Evolutionary conservation across 2,113 vertebrate species (phyloP), one percentile per base, ranked within the genome.

Genomic region (Oryzias celebensis): DNA sequence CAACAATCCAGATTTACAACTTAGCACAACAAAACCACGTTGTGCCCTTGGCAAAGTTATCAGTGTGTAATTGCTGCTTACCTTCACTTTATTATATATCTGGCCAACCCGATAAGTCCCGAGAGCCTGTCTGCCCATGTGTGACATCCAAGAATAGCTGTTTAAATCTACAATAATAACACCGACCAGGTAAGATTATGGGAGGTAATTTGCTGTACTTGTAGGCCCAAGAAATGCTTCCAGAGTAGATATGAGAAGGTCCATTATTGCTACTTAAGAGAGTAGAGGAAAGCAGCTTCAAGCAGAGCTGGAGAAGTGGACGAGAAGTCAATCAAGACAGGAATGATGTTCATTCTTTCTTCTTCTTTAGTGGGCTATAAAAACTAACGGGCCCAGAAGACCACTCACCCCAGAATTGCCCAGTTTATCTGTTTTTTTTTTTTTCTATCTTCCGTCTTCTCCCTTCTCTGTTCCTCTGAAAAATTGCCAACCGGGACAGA

Each of bases 321-420:
- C 65, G 71, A 77, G 82, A 83, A 87, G 85, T 85, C 83, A 78
- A 80, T 82, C 83, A 86, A 73, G 76, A 56, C 68, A 59, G 69
- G 72, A 80, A 85, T 71, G 80, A 81, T 83, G 86, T 89, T 87
- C 80, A 84, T 85, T 85, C 80, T 68, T 70, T 81, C 75, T 73
- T 77, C 68, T 80, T 77, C 81, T 88, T 85, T 88, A 89, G 87
- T 85, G 82, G 81, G 82, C 75, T 69, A 86, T 91, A 88, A 91
- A 92, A 91, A 71, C 85, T 84, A 87, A 88, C 86, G 60, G 88
- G 84, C 87, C 64, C 73, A 65, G 80, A 78, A 84, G 73, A 82
- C 78, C 63, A 67, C 81, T 89, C 84, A 84, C 80, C 62, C 71
- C 57, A 16, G 80, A 85, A 85, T 87, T 71, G 73, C 71, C 78